Conservation (phyloP, 1,140 invertebrate genomes). For the Berghia stephanieae region DNA sequence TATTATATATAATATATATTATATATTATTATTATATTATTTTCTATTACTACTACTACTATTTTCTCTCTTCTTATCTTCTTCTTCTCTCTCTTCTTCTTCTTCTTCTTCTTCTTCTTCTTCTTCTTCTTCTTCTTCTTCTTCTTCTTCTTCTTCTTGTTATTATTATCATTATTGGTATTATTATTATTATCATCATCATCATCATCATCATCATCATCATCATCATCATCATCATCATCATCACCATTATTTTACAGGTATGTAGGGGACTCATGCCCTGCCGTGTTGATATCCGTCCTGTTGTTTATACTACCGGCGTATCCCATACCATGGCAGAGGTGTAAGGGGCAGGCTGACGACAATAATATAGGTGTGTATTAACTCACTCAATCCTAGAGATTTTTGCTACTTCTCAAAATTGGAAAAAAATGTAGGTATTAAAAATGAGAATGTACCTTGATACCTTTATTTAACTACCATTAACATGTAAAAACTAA, state of each 20-base stretch:
- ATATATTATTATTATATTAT: too few species aligned
- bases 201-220: neutral
- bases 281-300: constrained; percentile 44
- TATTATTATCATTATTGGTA: neutral
- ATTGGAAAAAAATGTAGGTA: too few species aligned
- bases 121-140: neutral
- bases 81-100: neutral
- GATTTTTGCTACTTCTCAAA: constrained; percentile 25
- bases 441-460: too few species aligned
- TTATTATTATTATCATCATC: too few species aligned
- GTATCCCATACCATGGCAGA: constrained; percentile 28
- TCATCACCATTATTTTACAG: constrained; percentile 33
- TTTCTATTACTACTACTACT: neutral
- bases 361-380: too few species aligned
- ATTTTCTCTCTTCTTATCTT: too few species aligned
- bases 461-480: too few species aligned
- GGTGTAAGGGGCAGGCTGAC: too few species aligned
- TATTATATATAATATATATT: too few species aligned
- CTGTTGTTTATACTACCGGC: constrained; percentile 47
- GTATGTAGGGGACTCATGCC: constrained; percentile 45
- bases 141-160: neutral
- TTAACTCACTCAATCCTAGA: too few species aligned
- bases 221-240: neutral
- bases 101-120: neutral
- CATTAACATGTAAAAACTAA: too few species aligned